A percentile compares a stretch with the other conserved stretches of the same genome.
Evolutionary conservation across 2,888 invertebrate genomes (phyloP).

Genomic region (Spatulosminthurus flaviceps): DNA sequence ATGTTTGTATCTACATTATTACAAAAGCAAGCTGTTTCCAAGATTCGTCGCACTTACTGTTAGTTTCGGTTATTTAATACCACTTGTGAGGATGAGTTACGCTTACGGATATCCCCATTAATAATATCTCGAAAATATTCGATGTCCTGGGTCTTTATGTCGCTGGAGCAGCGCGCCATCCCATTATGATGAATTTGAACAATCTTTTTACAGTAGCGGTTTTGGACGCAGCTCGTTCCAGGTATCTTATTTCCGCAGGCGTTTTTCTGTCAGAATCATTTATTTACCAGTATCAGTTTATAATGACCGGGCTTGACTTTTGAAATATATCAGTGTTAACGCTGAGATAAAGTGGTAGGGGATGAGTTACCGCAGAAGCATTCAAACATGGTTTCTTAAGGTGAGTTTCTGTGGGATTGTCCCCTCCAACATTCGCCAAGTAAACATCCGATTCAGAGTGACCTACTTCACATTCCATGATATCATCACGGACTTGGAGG

Average conservation of each 20-base stretch:
- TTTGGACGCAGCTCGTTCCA: not conserved
- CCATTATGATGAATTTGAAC: not conserved
- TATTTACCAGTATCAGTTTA: no score
- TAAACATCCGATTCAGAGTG: not conserved
- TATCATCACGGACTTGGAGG: no score
- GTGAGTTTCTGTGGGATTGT: not conserved
- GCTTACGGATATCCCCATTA: not conserved
- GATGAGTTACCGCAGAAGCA: not conserved
- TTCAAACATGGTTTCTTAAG: not conserved
- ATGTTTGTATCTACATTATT: conserved; percentile 5
- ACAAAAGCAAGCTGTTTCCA: no score
- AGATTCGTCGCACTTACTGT: no score
- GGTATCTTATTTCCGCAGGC: not conserved
- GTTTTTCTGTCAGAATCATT: not conserved
- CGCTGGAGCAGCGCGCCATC: not conserved
- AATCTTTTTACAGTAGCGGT: not conserved
- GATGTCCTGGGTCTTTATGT: not conserved
- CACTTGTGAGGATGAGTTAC: not conserved
- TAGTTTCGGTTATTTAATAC: no score
- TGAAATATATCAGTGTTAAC: not conserved
- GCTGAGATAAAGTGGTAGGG: not conserved
- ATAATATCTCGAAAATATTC: not conserved
- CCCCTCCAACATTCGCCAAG: conserved; percentile 4
- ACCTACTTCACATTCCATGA: not conserved
- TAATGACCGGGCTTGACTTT: no score